Conservation (phyloP, 2,113 vertebrate genomes). For the Mesoclemmys tuberculata region DNA sequence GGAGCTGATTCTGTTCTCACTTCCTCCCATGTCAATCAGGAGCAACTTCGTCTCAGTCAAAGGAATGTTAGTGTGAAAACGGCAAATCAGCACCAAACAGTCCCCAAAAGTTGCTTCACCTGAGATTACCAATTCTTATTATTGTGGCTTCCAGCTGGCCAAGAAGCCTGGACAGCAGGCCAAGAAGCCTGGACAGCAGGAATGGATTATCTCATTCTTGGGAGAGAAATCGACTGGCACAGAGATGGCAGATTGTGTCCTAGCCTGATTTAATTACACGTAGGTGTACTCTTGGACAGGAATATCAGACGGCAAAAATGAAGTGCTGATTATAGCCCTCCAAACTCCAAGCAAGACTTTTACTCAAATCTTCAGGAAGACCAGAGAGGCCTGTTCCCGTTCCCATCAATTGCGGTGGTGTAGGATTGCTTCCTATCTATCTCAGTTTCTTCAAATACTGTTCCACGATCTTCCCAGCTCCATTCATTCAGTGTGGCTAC, state of each 20-base stretch:
- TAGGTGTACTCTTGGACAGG: neutral
- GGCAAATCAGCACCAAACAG: accelerated
- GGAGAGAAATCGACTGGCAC: neutral
- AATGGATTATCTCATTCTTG: neutral
- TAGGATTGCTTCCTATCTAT: neutral
- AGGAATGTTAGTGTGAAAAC: neutral
- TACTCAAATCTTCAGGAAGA: neutral
- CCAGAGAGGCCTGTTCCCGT: neutral
- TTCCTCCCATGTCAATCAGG: neutral
- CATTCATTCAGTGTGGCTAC: neutral
- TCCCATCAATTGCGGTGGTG: neutral
- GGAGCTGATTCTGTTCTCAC: neutral
- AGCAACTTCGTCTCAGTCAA: neutral
- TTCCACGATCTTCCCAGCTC: neutral
- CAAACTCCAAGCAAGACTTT: neutral
- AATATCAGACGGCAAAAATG: neutral
- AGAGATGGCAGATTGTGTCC: neutral
- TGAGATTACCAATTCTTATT: neutral
- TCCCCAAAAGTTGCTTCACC: neutral
- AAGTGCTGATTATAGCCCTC: neutral
- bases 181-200: neutral
- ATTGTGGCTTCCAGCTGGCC: neutral
- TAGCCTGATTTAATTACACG: neutral
- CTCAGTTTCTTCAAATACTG: neutral
- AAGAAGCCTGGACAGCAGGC: neutral